phyloP scores from a whole-genome alignment of 1,140 invertebrate species.

The Ostrea edulis region DNA sequence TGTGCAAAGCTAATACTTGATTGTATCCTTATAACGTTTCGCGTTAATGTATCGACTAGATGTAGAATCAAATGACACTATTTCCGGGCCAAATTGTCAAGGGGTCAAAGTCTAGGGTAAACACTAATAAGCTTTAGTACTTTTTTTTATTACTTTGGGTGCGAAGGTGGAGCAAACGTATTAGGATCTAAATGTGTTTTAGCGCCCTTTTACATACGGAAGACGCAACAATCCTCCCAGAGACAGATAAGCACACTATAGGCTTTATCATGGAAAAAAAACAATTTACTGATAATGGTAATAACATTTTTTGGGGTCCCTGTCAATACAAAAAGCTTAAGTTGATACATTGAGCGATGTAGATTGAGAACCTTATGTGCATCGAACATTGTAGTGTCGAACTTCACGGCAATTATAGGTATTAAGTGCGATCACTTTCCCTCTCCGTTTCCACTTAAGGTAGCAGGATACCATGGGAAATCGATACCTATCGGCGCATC shows the following conservation, averaged over 20 bases:
- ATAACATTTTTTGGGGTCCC: background rate
- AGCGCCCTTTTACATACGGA: background rate
- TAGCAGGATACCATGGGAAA: background rate
- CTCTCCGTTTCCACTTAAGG: conserved; percentile 5
- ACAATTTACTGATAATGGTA: conserved; percentile 30
- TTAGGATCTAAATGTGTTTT: background rate
- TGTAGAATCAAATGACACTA: background rate
- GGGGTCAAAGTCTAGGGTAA: background rate
- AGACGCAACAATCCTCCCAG: background rate
- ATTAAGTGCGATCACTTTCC: conserved; percentile 13
- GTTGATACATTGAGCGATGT: background rate
- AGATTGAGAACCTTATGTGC: conserved; percentile 4
- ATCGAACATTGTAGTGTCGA: background rate
- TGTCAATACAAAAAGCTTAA: conserved; percentile 25
- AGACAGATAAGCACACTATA: background rate
- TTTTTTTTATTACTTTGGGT: background rate
- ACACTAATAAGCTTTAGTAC: no score
- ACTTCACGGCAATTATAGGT: conserved; percentile 10
- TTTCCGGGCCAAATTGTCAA: background rate
- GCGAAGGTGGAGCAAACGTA: background rate
- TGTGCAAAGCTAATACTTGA: no score
- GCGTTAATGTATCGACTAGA: no score
- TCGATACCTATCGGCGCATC: conserved; percentile 24
- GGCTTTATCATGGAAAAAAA: background rate
- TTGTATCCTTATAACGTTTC: no score